Conservation (phyloP, 2,888 invertebrate species). For the Bellardia pandia region DNA sequence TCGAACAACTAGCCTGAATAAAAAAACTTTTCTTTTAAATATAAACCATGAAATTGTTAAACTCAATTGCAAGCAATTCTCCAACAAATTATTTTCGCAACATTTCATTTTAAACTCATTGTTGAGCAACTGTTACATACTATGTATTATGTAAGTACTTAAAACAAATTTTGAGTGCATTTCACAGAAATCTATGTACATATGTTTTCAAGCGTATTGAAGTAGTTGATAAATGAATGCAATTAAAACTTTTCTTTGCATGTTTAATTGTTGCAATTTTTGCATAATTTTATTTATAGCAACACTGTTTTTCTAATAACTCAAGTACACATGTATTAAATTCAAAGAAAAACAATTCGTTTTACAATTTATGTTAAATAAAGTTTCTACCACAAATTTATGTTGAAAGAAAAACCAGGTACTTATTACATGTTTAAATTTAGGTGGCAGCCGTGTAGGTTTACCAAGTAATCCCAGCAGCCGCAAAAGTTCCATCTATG, state of each 20-base stretch:
- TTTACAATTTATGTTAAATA: not conserved
- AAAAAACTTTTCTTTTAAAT: too few relatives aligned
- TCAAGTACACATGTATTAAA: not conserved
- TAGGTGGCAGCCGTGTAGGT: constrained; percentile 84
- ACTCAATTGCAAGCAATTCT: not conserved
- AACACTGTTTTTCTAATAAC: not conserved
- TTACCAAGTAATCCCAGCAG: constrained; percentile 81
- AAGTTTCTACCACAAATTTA: not conserved
- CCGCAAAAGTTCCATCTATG: constrained; percentile 87
- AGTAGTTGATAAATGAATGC: not conserved
- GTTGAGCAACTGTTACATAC: not conserved
- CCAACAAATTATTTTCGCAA: not conserved
- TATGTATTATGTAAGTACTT: not conserved
- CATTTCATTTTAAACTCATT: not conserved
- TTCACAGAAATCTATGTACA: not conserved
- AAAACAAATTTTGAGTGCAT: not conserved
- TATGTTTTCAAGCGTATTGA: not conserved
- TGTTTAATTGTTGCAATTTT: not conserved
- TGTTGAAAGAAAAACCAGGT: not conserved
- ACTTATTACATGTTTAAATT: constrained; percentile 23
- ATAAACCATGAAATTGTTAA: not conserved
- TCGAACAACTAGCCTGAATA: too few relatives aligned
- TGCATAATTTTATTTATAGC: not conserved
- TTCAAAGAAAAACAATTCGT: not conserved
- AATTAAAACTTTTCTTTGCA: constrained; percentile 12